These are phyloP conservation scores for Microtus richardsoni DNA, from an alignment of 2,113 vertebrate species.

Conservation along the genomic window DNA sequence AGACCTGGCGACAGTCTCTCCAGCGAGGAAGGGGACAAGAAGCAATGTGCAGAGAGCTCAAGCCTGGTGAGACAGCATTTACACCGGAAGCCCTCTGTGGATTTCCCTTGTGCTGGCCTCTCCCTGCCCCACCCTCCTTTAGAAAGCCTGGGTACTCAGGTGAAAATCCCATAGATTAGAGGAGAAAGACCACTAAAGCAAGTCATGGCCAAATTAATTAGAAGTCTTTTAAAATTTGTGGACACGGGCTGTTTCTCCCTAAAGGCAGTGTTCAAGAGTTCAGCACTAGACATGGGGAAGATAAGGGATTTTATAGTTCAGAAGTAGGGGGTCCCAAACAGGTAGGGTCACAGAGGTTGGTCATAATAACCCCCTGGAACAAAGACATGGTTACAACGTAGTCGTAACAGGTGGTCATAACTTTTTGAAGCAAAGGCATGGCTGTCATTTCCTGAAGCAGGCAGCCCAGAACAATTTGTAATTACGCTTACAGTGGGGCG, in stretches of 20 bases:
- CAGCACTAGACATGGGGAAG: not conserved
- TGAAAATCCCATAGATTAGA: not conserved
- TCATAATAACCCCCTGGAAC: not conserved
- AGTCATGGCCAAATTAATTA: not conserved
- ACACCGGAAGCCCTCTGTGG: not conserved
- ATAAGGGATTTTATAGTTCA: not conserved
- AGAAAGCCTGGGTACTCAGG: not conserved
- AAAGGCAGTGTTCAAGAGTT: not conserved
- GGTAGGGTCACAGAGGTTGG: too few species aligned
- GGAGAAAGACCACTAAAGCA: not conserved
- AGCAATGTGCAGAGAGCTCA: not conserved
- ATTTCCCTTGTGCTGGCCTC: too few species aligned
- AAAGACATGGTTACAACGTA: not conserved
- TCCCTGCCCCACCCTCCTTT: not conserved
- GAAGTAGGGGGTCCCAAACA: not conserved
- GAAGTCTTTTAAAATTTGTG: too few species aligned
- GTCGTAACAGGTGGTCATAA: not conserved
- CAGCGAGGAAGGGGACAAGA: not conserved
- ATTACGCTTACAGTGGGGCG: not conserved
- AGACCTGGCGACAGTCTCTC: not conserved
- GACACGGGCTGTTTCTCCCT: not conserved
- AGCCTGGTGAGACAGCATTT: not conserved
- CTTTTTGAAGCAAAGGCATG: not conserved
- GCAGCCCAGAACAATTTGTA: not conserved
- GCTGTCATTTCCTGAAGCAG: not conserved